phyloP scores from a whole-genome alignment of 2,113 vertebrate species.

The Grus americana region DNA sequence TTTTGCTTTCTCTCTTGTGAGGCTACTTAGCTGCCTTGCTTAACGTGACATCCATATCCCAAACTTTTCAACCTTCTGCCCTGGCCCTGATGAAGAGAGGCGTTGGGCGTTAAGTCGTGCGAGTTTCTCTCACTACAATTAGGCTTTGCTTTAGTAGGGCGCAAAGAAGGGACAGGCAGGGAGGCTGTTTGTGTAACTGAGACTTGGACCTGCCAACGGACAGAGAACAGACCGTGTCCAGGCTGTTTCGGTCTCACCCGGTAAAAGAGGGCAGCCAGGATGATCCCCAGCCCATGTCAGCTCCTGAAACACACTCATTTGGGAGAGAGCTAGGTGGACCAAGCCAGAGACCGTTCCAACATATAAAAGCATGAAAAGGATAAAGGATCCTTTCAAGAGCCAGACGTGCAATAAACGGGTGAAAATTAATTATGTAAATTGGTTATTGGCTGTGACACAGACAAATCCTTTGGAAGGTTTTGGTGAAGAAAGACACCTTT shows the following conservation, averaged over 20 bases:
- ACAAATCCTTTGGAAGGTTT: neutral
- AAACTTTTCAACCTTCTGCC: neutral
- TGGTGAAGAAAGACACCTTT: neutral
- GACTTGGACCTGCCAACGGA: neutral
- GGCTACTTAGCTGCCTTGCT: neutral
- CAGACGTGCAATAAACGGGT: neutral
- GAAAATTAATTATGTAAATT: neutral
- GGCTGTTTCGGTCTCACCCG: neutral
- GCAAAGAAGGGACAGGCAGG: neutral
- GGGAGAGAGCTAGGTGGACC: neutral
- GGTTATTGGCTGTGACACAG: neutral
- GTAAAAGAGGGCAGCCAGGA: neutral
- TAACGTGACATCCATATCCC: neutral
- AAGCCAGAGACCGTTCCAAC: neutral
- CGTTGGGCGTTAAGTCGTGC: accelerated
- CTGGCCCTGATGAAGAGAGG: neutral
- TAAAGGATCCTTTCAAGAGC: neutral
- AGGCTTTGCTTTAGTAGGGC: neutral
- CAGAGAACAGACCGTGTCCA: neutral
- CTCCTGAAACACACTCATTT: neutral
- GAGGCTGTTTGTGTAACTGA: neutral
- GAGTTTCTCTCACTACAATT: neutral
- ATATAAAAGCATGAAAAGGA: neutral
- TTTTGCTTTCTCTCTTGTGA: neutral
- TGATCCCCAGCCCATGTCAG: neutral